Conservation (phyloP, 2,113 vertebrate genomes). For the Steatornis caripensis region DNA sequence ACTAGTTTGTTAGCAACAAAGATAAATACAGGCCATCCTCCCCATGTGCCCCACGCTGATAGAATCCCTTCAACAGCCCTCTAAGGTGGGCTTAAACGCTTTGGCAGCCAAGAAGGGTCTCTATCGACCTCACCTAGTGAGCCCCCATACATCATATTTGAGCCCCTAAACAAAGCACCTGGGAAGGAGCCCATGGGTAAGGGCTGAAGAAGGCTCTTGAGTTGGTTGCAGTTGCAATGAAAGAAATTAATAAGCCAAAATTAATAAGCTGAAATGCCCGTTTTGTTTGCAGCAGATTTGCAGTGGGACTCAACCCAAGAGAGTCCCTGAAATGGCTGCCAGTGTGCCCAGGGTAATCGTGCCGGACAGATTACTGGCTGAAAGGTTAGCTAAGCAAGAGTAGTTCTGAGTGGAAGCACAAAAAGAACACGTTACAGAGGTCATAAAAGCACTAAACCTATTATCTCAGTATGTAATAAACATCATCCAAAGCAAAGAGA, state of each 20-base stretch:
- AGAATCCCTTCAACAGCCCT: neutral
- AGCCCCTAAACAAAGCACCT: neutral
- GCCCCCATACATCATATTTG: neutral
- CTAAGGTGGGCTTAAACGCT: neutral
- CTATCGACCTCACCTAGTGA: neutral
- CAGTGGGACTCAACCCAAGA: neutral
- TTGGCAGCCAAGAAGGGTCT: neutral
- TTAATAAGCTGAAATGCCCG: neutral
- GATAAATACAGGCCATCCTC: neutral
- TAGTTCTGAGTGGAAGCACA: neutral
- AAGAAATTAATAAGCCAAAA: neutral
- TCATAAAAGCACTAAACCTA: slow-evolving; percentile 44
- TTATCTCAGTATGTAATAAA: slow-evolving; percentile 33
- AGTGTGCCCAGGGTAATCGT: neutral
- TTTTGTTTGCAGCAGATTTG: slow-evolving; percentile 7
- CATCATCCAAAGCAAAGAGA: slow-evolving; percentile 37
- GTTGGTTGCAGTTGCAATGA: neutral
- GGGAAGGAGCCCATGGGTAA: neutral
- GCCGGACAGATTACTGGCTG: neutral
- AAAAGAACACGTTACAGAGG: neutral
- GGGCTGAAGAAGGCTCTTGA: neutral
- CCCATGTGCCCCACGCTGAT: neutral
- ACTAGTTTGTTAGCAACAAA: neutral
- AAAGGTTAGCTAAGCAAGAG: slow-evolving; percentile 14
- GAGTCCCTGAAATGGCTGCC: neutral